These are phyloP conservation scores for Cherax quadricarinatus DNA, from an alignment of 1,140 invertebrate genomes.

Conservation along the genomic window DNA sequence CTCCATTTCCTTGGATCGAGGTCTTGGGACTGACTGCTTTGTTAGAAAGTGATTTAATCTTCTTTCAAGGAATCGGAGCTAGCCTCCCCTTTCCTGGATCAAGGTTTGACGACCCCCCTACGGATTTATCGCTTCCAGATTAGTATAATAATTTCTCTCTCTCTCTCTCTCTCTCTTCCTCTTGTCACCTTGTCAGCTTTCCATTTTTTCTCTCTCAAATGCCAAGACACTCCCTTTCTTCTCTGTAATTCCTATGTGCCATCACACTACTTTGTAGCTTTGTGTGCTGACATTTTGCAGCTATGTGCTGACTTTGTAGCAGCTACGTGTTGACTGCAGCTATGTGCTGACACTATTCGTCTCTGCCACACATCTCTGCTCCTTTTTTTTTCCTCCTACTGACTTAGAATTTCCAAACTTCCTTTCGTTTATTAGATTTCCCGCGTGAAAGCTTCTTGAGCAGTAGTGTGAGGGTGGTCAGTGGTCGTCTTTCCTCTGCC, in stretches of 20 bases:
- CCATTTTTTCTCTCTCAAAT: not conserved
- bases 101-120: too few relatives aligned
- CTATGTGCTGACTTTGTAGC: too few relatives aligned
- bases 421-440: conserved; percentile 1
- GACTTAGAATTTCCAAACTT: not conserved
- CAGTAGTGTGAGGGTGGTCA: not conserved
- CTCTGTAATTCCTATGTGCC: too few relatives aligned
- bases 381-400: not conserved
- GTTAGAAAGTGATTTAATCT: too few relatives aligned
- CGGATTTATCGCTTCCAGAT: too few relatives aligned
- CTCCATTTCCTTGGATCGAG: too few relatives aligned
- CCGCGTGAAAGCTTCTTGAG: not conserved
- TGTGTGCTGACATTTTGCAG: too few relatives aligned
- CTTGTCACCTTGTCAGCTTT: not conserved
- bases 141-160: not conserved
- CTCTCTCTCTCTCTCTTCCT: not conserved
- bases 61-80: too few relatives aligned
- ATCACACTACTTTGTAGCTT: not conserved
- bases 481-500: not conserved
- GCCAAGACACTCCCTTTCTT: not conserved
- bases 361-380: not conserved
- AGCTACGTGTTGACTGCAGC: too few relatives aligned
- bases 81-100: too few relatives aligned
- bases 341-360: too few relatives aligned
- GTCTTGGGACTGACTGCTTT: too few relatives aligned